Percentiles rank a stretch among this genome's conserved stretches.
phyloP scores from a whole-genome alignment of 2,888 invertebrate species.

The Pammene fasciana region DNA sequence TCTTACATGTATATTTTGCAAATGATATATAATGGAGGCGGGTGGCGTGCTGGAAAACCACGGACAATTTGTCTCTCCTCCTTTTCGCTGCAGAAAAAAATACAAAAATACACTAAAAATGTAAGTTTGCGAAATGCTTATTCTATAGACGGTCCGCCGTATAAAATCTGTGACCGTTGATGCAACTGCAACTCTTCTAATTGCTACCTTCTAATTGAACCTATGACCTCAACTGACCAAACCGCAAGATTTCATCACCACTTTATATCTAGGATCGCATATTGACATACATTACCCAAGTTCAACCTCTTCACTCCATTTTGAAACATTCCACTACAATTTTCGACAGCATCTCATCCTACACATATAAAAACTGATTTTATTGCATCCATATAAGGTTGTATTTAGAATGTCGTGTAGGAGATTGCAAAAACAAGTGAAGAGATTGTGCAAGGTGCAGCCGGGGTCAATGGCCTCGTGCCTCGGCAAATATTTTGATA shows the following conservation, averaged over 20 bases:
- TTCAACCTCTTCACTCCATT: conserved; percentile 24
- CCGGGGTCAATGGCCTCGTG: conserved; percentile 26
- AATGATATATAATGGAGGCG: too few species aligned
- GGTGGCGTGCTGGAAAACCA: too few species aligned
- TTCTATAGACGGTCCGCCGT: neutral
- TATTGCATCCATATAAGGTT: neutral
- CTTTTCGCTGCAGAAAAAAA: too few species aligned
- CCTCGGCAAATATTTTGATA: conserved; percentile 27
- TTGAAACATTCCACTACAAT: conserved; percentile 28
- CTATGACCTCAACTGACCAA: conserved; percentile 10
- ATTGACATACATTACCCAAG: conserved; percentile 28
- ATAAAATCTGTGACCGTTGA: neutral
- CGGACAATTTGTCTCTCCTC: too few species aligned
- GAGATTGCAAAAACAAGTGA: conserved; percentile 34
- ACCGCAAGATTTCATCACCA: conserved; percentile 4
- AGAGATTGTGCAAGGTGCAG: conserved; percentile 27
- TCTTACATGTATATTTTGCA: too few species aligned
- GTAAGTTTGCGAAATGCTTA: too few species aligned
- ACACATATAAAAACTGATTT: neutral
- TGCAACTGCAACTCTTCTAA: conserved; percentile 1
- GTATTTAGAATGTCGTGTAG: neutral
- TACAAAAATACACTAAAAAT: too few species aligned
- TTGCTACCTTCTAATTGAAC: conserved; percentile 20
- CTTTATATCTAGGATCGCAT: conserved; percentile 12
- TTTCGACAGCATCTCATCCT: conserved; percentile 13